Percentiles rank a stretch among this genome's conserved stretches.
These are phyloP conservation scores for Chlorops oryzae DNA, from an alignment of 1,140 invertebrate species.

Conservation along the genomic window DNA sequence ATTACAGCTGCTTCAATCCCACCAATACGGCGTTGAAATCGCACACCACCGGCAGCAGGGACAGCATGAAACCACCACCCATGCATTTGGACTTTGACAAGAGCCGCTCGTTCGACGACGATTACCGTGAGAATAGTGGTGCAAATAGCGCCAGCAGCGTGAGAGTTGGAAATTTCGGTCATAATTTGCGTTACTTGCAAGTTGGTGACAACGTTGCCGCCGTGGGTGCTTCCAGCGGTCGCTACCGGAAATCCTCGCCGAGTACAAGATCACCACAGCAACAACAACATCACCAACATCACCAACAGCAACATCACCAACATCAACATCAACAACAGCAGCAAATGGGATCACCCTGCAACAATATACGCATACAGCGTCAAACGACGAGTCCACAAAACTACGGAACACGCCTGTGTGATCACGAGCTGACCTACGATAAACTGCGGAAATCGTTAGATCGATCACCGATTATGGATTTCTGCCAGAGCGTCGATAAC, in stretches of 20 bases:
- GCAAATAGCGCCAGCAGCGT: conserved; percentile 23
- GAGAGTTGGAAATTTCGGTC: conserved; percentile 1
- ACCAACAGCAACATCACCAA: conserved; percentile 22
- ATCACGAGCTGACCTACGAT: conserved; percentile 45
- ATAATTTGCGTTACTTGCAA: conserved; percentile 26
- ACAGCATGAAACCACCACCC: conserved; percentile 29
- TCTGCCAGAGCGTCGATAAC: conserved; percentile 35
- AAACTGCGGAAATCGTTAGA: conserved; percentile 33
- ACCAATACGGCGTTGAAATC: conserved; percentile 1
- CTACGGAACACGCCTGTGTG: conserved; percentile 42
- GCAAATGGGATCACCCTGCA: conserved; percentile 36
- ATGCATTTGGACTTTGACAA: conserved; percentile 38
- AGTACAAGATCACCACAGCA: neutral
- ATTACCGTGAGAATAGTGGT: conserved; percentile 33
- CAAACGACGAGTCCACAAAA: conserved; percentile 35
- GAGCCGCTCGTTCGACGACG: conserved; percentile 45
- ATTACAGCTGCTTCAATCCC: conserved; percentile 37
- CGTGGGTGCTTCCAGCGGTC: too few relatives aligned
- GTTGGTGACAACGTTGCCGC: conserved; percentile 2
- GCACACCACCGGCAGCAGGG: conserved; percentile 7
- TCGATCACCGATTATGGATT: conserved; percentile 36
- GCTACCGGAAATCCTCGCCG: neutral
- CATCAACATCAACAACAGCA: too few relatives aligned
- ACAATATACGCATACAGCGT: conserved; percentile 28
- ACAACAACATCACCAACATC: conserved; percentile 5